Percentiles rank a stretch among this genome's conserved stretches.
phyloP scores from a whole-genome alignment of 92 coral and sea anemone genomes.

The Meandrina meandrites region DNA sequence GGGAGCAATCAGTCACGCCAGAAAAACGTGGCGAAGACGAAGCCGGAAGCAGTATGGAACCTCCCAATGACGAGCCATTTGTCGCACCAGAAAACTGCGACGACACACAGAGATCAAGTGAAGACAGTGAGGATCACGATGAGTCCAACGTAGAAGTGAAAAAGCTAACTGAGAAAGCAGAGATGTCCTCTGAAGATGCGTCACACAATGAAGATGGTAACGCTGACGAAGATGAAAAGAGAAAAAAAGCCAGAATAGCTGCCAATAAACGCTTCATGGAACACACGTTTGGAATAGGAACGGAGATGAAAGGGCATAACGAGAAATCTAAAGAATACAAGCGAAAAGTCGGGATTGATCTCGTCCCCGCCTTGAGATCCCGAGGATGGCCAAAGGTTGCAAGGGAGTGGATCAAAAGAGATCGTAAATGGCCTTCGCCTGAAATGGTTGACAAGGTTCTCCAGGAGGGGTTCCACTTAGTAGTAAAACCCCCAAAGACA shows the following conservation, averaged over 20 bases:
- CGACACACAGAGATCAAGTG: not conserved
- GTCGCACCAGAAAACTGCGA: not conserved
- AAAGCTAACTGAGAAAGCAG: not conserved
- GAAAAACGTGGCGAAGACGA: not conserved
- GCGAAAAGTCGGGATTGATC: slow-evolving; percentile 32
- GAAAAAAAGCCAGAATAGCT: not conserved
- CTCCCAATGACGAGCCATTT: not conserved
- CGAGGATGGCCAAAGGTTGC: no score
- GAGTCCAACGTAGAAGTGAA: not conserved
- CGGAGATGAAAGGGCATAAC: not conserved
- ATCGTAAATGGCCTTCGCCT: slow-evolving; percentile 76
- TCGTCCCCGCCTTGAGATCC: slow-evolving; percentile 78
- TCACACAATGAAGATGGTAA: not conserved
- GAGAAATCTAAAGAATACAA: not conserved
- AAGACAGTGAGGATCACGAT: not conserved
- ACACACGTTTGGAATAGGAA: not conserved
- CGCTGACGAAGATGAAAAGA: not conserved
- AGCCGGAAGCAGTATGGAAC: not conserved
- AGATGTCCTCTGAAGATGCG: not conserved
- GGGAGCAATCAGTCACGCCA: not conserved
- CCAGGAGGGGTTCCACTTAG: slow-evolving; percentile 68
- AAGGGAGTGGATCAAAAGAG: slow-evolving; percentile 81
- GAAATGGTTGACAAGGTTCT: slow-evolving; percentile 48
- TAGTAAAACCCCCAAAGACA: slow-evolving; percentile 62
- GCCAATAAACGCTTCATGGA: no score